These are phyloP conservation scores for Steromphala cineraria DNA, from an alignment of 2,888 invertebrate species.

Conservation along the genomic window DNA sequence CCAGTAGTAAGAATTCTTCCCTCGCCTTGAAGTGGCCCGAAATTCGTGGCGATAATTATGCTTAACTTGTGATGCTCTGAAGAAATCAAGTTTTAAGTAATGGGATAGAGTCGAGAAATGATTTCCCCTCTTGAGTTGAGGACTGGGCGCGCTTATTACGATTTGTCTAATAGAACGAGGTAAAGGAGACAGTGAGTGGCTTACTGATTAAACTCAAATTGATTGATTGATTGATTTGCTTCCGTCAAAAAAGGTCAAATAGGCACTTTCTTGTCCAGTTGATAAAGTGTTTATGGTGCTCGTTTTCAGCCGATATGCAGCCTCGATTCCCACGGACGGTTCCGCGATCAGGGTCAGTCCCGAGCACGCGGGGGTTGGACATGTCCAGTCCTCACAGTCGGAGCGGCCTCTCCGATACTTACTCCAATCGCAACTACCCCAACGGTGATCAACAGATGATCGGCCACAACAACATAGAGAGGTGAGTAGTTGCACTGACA, in stretches of 20 bases:
- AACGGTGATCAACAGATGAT: constrained; percentile 49
- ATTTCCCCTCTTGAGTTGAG: constrained; percentile 4
- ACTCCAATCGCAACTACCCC: constrained; percentile 58
- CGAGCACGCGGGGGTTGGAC: constrained; percentile 47
- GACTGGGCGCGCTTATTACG: not conserved
- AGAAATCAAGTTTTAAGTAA: constrained; percentile 14
- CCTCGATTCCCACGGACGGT: constrained; percentile 59
- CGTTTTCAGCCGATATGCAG: constrained; percentile 48
- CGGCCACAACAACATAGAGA: constrained; percentile 41
- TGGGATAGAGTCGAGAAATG: constrained; percentile 1
- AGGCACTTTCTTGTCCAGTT: constrained; percentile 16
- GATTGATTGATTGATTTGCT: constrained; percentile 29
- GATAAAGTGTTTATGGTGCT: constrained; percentile 8
- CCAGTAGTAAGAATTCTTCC: not conserved
- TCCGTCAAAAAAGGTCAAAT: constrained; percentile 24
- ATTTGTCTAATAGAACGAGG: constrained; percentile 11
- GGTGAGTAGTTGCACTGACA: constrained; percentile 26
- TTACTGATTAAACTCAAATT: constrained; percentile 26
- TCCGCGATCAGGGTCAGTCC: constrained; percentile 59
- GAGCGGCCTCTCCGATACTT: constrained; percentile 53
- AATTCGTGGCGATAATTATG: constrained; percentile 4
- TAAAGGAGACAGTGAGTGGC: not conserved
- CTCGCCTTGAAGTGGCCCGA: not conserved
- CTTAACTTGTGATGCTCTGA: constrained; percentile 2
- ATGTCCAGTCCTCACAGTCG: constrained; percentile 47